Evolutionary conservation across 2,888 invertebrate genomes (phyloP).

Genomic region (Zaprionus bogoriensis): DNA sequence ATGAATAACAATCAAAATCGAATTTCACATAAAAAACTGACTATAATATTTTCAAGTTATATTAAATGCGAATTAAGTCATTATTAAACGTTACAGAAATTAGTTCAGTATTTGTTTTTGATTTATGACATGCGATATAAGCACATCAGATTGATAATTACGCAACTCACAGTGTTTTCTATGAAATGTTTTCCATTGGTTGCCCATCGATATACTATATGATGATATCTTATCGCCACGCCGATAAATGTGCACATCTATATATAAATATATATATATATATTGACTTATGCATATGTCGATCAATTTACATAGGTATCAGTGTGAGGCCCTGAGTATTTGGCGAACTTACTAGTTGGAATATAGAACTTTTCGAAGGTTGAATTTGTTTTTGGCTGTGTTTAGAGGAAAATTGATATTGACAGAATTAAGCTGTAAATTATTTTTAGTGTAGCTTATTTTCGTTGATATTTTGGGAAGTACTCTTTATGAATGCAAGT

Average conservation of each 20-base stretch:
- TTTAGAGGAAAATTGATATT: no score
- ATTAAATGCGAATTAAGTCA: neutral
- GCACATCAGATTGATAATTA: conserved; percentile 19
- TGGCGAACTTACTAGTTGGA: no score
- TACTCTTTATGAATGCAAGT: no score
- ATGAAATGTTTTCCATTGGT: conserved; percentile 6
- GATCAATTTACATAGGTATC: no score
- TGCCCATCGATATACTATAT: neutral
- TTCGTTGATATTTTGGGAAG: no score
- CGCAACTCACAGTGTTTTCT: conserved; percentile 10
- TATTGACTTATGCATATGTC: no score
- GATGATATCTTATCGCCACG: conserved; percentile 19
- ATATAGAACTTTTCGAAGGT: no score
- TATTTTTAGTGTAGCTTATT: no score
- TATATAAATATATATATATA: neutral
- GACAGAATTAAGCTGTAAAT: no score
- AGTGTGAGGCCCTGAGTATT: no score
- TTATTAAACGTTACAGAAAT: conserved; percentile 4
- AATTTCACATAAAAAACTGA: neutral
- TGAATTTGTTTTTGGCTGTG: no score
- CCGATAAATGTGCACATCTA: conserved; percentile 12
- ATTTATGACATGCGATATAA: conserved; percentile 16
- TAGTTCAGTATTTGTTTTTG: conserved; percentile 6
- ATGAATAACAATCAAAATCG: neutral
- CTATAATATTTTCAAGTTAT: no score